Base-by-base conservation (phyloP, 1,140 invertebrate species). In the Pantala flavescens region DNA sequence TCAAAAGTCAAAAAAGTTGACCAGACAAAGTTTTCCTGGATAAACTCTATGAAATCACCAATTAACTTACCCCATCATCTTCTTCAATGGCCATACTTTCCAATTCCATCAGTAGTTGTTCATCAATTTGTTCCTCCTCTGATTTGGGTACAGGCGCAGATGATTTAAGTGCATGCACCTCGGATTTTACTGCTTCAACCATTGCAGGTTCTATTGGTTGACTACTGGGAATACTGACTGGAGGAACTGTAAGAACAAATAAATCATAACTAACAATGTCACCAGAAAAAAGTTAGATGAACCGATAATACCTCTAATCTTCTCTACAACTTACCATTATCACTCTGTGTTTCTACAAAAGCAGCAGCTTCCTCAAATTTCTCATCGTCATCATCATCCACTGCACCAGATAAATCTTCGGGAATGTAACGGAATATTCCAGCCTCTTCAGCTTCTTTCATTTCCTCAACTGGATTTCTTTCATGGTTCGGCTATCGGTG, bases 401-500 rank as follows among this genome's bases (percentile, higher is more conserved):
- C 73, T 72, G 24, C n/a, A 24, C 36, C 75, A 63, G 49, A 23
- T 72, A 63, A 49, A 42, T 71, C 14, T 72, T 42, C 19, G 76
- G 80, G 79, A 74, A 79, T 76, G 77, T 84, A 86, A 7, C 78
- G 77, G 78, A 89, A 90, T 70, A 79, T 77, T n/a, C 87, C 88
- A 73, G 76, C 78, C 23, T 82, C 81, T 79, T 88, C 86, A 0
- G 88, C 87, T 21, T 81, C 82, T 77, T 85, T 82, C 87, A 93
- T 90, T 81, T 95, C 93, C 76, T 90, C 88, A 5, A 92, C 79
- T 0, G 89, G 85, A 78, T 91, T 89, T 63, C 93, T 84, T 70
- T 93, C 90, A 74, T 86, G 83, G 80, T 93, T 93, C 24, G 88
- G 81, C 86, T 91, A 82, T 9, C 28, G 9, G 9, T 36, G 28